Evolutionary conservation across 92 coral and sea anemone species (phyloP).

Genomic region (Paramuricea clavata): DNA sequence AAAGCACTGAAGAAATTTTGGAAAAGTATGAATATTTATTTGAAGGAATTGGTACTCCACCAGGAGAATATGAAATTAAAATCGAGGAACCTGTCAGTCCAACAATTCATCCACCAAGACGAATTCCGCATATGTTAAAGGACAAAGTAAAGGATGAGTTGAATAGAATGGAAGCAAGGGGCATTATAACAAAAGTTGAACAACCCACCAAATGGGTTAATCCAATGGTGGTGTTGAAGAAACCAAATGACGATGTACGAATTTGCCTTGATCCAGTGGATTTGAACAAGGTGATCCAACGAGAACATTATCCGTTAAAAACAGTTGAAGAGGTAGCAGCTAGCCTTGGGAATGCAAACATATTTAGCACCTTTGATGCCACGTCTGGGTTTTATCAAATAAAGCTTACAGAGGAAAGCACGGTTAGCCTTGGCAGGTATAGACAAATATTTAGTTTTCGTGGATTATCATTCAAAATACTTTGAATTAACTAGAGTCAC

Average conservation of each 20-base stretch:
- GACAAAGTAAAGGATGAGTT: slow-evolving; percentile 33
- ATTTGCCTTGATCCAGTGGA: slow-evolving; percentile 30
- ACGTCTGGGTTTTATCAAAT: slow-evolving; percentile 31
- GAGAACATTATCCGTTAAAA: slow-evolving; percentile 23
- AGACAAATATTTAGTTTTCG: too few species aligned
- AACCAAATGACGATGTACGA: slow-evolving; percentile 12
- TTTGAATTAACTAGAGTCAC: too few species aligned
- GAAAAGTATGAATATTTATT: slow-evolving; percentile 24
- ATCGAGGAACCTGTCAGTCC: slow-evolving; percentile 13
- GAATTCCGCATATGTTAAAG: slow-evolving; percentile 35
- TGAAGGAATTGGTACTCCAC: slow-evolving; percentile 20
- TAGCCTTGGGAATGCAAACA: too few species aligned
- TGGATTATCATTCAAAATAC: too few species aligned
- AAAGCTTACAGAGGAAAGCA: slow-evolving; percentile 15
- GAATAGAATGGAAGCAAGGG: slow-evolving; percentile 28
- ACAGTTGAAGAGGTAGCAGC: slow-evolving; percentile 32
- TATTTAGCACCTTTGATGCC: slow-evolving; percentile 11
- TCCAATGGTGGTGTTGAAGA: slow-evolving; percentile 29
- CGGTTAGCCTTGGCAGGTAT: too few species aligned
- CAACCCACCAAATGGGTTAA: slow-evolving; percentile 40
- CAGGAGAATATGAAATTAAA: slow-evolving; percentile 35
- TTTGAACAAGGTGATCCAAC: slow-evolving; percentile 4
- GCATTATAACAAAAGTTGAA: slow-evolving; percentile 29
- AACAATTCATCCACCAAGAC: slow-evolving; percentile 35
- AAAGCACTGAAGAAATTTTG: slow-evolving; percentile 3